These are phyloP conservation scores for Fundulus diaphanus DNA, from an alignment of 2,797 vertebrate species.

Conservation along the genomic window DNA sequence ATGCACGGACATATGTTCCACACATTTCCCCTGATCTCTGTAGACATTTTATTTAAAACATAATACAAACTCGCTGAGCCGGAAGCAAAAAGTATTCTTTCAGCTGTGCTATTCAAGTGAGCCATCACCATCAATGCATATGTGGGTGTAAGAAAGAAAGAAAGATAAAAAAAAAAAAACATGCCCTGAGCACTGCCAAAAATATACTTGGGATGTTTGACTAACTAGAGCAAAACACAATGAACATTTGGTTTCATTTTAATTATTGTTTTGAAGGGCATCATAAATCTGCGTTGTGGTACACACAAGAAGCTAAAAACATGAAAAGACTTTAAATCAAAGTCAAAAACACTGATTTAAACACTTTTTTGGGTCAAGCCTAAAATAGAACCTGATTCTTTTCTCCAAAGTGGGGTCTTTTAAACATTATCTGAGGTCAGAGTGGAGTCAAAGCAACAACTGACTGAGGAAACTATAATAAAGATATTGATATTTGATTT, in stretches of 20 bases:
- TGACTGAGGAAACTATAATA: too few species aligned
- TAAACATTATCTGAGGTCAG: neutral
- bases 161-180: neutral
- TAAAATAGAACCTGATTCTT: neutral
- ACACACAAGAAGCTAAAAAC: neutral
- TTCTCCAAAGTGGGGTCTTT: neutral
- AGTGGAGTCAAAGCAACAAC: neutral
- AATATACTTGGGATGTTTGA: constrained; percentile 28
- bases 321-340: too few species aligned
- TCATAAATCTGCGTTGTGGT: neutral
- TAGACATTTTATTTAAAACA: constrained; percentile 24
- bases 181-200: constrained; percentile 14
- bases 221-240: constrained; percentile 3
- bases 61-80: constrained; percentile 15
- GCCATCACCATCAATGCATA: constrained; percentile 28
- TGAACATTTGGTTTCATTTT: neutral
- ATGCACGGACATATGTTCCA: neutral
- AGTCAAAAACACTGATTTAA: neutral
- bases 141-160: constrained; percentile 34
- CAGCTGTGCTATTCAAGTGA: constrained; percentile 40
- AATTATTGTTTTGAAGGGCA: neutral
- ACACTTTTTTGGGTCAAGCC: neutral
- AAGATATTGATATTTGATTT: neutral
- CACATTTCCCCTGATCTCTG: neutral
- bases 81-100: constrained; percentile 22